Evolutionary conservation across 2,113 vertebrate genomes (phyloP).

Genomic region (Spea multiplicata): DNA sequence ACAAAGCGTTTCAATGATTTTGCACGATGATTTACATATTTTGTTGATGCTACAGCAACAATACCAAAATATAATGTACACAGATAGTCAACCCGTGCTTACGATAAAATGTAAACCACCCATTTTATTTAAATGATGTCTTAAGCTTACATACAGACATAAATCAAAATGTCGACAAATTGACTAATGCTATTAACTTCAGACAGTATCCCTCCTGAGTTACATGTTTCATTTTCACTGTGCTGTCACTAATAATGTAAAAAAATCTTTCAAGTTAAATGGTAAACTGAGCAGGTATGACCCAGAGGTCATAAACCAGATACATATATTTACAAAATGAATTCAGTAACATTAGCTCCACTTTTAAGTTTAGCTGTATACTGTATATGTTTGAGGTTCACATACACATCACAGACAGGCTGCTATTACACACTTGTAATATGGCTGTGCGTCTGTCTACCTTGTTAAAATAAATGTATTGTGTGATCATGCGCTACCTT

Average conservation of each 20-base stretch:
- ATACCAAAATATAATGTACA: no score
- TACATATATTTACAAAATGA: constrained; percentile 36
- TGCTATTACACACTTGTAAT: neutral
- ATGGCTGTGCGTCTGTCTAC: constrained; percentile 2
- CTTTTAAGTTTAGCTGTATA: constrained; percentile 13
- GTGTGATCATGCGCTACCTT: constrained; percentile 10
- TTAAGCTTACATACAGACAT: constrained; percentile 15
- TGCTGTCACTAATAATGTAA: constrained; percentile 35
- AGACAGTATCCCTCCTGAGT: constrained; percentile 14
- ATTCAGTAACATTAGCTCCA: constrained; percentile 27
- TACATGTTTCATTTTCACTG: constrained; percentile 9
- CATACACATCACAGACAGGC: neutral
- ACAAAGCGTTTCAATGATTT: no score
- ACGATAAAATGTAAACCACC: neutral
- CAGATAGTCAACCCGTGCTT: no score
- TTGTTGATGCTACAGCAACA: no score
- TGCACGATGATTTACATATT: no score
- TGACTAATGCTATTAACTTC: constrained; percentile 30
- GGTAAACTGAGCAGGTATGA: constrained; percentile 39
- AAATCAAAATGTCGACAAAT: constrained; percentile 32
- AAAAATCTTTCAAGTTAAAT: constrained; percentile 35
- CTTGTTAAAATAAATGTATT: constrained; percentile 12
- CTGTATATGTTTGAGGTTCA: constrained; percentile 17
- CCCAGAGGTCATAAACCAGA: constrained; percentile 36
- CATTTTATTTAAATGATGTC: constrained; percentile 2